A percentile compares a stretch with the other conserved stretches of the same genome.
Evolutionary conservation across 2,113 vertebrate species (phyloP).

Genomic region (Cavia aperea): DNA sequence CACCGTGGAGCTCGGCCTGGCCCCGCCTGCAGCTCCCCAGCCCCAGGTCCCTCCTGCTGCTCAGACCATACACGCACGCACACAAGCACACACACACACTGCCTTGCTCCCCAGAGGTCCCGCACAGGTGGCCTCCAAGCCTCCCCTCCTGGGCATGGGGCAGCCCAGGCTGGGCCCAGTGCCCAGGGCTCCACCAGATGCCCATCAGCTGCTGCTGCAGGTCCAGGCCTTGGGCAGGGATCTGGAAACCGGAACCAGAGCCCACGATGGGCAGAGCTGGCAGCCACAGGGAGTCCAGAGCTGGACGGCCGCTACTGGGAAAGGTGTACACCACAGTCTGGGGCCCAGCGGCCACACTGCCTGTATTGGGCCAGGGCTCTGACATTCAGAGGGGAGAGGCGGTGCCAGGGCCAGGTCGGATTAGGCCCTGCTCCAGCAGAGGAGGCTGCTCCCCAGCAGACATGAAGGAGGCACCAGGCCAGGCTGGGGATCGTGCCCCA

Average conservation of each 20-base stretch:
- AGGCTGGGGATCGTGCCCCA: too few species aligned
- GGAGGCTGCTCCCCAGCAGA: too few species aligned
- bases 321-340: not conserved
- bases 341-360: not conserved
- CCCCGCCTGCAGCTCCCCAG: not conserved
- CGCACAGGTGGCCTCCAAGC: not conserved
- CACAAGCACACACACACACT: too few species aligned
- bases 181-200: not conserved
- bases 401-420: too few species aligned
- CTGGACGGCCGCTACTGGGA: not conserved
- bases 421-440: too few species aligned
- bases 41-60: not conserved
- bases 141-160: not conserved
- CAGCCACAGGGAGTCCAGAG: not conserved
- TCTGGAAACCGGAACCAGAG: not conserved
- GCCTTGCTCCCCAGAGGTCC: not conserved
- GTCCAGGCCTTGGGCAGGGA: not conserved
- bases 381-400: too few species aligned
- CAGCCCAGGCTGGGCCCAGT: not conserved
- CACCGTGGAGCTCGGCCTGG: not conserved
- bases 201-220: not conserved
- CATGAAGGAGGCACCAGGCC: not conserved
- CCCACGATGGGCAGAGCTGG: not conserved
- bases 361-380: not conserved
- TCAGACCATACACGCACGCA: too few species aligned